Evolutionary conservation across 2,888 invertebrate genomes (phyloP).

Genomic region (Nomada lathburiana): DNA sequence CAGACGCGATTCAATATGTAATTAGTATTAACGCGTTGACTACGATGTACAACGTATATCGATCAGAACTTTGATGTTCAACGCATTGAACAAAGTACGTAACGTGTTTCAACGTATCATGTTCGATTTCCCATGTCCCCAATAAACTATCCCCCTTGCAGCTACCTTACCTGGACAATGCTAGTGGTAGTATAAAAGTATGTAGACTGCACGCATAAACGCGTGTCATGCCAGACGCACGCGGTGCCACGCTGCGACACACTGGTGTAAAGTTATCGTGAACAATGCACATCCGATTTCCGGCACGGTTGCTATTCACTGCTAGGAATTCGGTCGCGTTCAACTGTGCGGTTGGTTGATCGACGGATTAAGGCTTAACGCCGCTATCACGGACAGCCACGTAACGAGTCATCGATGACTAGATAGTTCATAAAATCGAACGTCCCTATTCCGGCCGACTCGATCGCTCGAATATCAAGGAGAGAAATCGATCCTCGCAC

Average conservation of each 20-base stretch:
- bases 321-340: slow-evolving; percentile 60
- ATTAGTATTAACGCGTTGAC: too few relatives aligned
- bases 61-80: too few relatives aligned
- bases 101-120: too few relatives aligned
- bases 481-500: too few relatives aligned
- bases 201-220: neutral
- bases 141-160: neutral
- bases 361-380: slow-evolving; percentile 55
- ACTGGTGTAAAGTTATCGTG: slow-evolving; percentile 34
- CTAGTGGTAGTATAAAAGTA: too few relatives aligned
- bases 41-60: too few relatives aligned
- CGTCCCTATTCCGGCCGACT: slow-evolving; percentile 1
- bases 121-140: neutral
- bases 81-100: too few relatives aligned
- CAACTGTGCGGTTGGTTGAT: slow-evolving; percentile 61
- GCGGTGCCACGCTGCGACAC: slow-evolving; percentile 15
- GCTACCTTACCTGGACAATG: too few relatives aligned
- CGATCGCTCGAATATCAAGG: neutral
- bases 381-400: slow-evolving; percentile 26
- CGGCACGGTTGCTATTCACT: slow-evolving; percentile 53
- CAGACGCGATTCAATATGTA: too few relatives aligned
- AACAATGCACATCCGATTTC: slow-evolving; percentile 75
- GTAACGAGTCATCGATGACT: slow-evolving; percentile 34
- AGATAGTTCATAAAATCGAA: slow-evolving; percentile 39
- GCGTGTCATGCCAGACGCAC: slow-evolving; percentile 25